phyloP scores from a whole-genome alignment of 2,797 vertebrate species.

The Poecilia picta region DNA sequence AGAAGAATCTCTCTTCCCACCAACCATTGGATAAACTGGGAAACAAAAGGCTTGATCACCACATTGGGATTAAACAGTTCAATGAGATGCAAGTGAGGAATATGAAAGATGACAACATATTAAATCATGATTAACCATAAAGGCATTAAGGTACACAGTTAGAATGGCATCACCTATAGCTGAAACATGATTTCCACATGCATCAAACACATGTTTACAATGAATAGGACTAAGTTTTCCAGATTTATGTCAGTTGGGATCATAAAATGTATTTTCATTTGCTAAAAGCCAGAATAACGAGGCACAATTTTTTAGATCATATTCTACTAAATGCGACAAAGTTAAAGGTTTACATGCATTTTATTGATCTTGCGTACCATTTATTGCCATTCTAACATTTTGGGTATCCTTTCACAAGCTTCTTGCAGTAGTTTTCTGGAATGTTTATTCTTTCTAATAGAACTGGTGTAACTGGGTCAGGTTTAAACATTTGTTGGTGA shows the following conservation, averaged over 20 bases:
- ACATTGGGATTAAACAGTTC: conserved; percentile 24
- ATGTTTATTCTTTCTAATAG: neutral
- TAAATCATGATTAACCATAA: neutral
- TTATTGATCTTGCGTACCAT: neutral
- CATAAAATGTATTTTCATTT: no score
- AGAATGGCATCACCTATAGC: neutral
- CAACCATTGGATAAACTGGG: conserved; percentile 23
- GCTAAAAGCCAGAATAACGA: no score
- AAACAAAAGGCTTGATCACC: conserved; percentile 42
- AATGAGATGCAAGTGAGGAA: conserved; percentile 8
- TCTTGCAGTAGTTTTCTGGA: neutral
- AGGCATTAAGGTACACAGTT: conserved; percentile 22
- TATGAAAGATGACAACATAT: conserved; percentile 34
- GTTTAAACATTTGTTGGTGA: neutral
- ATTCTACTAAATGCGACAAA: neutral
- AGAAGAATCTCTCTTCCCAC: conserved; percentile 36
- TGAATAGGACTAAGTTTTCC: no score
- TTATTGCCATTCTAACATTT: neutral
- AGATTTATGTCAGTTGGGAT: neutral
- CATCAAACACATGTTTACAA: no score
- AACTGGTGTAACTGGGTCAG: neutral
- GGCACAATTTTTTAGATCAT: neutral
- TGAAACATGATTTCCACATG: neutral
- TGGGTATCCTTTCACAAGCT: no score
- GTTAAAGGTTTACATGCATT: neutral